Evolutionary conservation across 2,888 invertebrate genomes (phyloP), one percentile per base, ranked within the genome.

Genomic region (Orthonevra nobilis): DNA sequence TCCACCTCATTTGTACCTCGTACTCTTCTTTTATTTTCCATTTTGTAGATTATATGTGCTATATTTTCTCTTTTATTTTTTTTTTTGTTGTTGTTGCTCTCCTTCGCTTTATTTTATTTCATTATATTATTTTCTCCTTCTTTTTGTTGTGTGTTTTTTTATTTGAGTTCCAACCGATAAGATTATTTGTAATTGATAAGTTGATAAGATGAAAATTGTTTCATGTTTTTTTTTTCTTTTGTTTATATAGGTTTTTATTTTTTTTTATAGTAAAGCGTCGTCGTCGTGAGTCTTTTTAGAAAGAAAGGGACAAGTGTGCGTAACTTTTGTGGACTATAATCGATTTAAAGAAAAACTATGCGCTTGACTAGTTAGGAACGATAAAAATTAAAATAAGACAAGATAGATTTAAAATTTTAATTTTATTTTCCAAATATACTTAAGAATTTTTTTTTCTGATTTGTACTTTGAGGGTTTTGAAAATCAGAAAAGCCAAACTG

Each of bases 171-270:
- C 19, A 36, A 52, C 34, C 44, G 74, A 74, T 74, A 74, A 74
- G 52, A 68, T 68, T 74, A 52, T 74, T 60, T 68, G 68, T 74
- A 54, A 60, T 60, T 68, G 68, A 74, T 74, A 68, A 64, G 46
- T 52, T 68, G 74, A 74, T 74, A 68, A 74, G 44, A 63, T 63
- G 70, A 60, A 30, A 63, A 50, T 38, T 26, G 20, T 48, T n/a
- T n/a, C n/a, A n/a, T n/a, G n/a, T n/a, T n/a, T n/a, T n/a, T n/a
- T n/a, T n/a, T n/a, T n/a, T n/a, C n/a, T n/a, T n/a, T n/a, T n/a
- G n/a, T n/a, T n/a, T n/a, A n/a, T n/a, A n/a, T n/a, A n/a, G n/a
- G n/a, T n/a, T n/a, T n/a, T n/a, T n/a, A n/a, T n/a, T n/a, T n/a
- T n/a, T n/a, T n/a, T n/a, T n/a, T n/a, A n/a, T n/a, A n/a, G n/a